phyloP scores from a whole-genome alignment of 2,797 vertebrate genomes.

The Rhinophrynus dorsalis region DNA sequence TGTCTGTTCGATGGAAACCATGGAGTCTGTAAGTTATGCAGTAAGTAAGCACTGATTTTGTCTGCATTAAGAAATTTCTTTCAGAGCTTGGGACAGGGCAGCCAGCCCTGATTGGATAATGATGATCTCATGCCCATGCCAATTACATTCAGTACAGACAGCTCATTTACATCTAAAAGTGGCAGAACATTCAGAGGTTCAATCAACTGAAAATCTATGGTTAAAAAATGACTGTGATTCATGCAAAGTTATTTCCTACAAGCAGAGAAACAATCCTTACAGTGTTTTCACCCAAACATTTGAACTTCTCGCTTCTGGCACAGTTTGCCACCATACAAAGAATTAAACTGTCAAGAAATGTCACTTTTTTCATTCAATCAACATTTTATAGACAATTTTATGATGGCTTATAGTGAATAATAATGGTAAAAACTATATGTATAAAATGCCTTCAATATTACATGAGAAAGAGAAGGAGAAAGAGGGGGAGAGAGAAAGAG shows the following conservation, averaged over 20 bases:
- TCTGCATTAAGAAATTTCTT: conserved; percentile 39
- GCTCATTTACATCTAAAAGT: conserved; percentile 51
- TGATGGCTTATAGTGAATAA: neutral
- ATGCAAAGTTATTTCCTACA: conserved; percentile 51
- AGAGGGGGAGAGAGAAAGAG: too few species aligned
- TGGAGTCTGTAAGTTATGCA: conserved; percentile 25
- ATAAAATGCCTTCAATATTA: too few species aligned
- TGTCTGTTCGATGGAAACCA: conserved; percentile 37
- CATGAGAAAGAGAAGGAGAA: too few species aligned
- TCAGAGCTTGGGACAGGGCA: conserved; percentile 33
- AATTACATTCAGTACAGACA: conserved; percentile 47
- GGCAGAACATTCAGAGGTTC: conserved; percentile 45
- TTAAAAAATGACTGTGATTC: conserved; percentile 42
- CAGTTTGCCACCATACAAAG: neutral
- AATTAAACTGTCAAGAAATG: conserved; percentile 23
- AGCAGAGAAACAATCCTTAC: conserved; percentile 35
- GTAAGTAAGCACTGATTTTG: conserved; percentile 16
- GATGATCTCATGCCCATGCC: conserved; percentile 47
- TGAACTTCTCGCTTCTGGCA: conserved; percentile 34
- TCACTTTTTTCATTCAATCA: neutral
- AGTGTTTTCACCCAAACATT: conserved; percentile 45
- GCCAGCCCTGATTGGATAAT: conserved; percentile 29
- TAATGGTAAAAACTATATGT: neutral
- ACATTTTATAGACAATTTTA: neutral
- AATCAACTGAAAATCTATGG: conserved; percentile 46